These are phyloP conservation scores for Glaucidium brasilianum DNA, from an alignment of 2,113 vertebrate genomes.

Conservation along the genomic window DNA sequence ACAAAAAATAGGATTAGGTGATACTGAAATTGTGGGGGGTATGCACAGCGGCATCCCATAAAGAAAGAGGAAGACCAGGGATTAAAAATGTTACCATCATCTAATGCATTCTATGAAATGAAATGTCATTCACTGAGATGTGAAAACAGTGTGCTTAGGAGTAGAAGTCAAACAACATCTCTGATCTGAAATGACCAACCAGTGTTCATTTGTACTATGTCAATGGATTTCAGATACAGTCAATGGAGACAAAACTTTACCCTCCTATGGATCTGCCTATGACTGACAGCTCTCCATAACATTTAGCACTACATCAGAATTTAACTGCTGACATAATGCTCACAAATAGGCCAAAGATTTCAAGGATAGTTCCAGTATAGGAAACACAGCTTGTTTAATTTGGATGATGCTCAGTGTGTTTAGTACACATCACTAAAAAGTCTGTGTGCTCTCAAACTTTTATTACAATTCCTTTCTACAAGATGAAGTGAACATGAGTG, in stretches of 20 bases:
- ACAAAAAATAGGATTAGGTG: conserved; percentile 46
- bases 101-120: background rate
- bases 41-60: background rate
- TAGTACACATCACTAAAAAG: background rate
- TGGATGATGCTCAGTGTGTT: background rate
- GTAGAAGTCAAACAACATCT: background rate
- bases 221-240: background rate
- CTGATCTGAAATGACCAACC: background rate
- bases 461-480: background rate
- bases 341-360: background rate
- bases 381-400: background rate
- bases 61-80: background rate
- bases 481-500: background rate
- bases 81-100: background rate
- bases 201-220: background rate
- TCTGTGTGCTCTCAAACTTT: background rate
- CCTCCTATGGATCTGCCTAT: background rate
- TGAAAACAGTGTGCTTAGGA: background rate
- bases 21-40: background rate
- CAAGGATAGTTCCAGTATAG: background rate
- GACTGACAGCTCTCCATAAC: background rate
- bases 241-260: background rate
- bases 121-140: background rate
- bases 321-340: background rate
- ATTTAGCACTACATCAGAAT: background rate